phyloP scores from a whole-genome alignment of 2,113 vertebrate genomes.

The Psammodynastes pulverulentus region DNA sequence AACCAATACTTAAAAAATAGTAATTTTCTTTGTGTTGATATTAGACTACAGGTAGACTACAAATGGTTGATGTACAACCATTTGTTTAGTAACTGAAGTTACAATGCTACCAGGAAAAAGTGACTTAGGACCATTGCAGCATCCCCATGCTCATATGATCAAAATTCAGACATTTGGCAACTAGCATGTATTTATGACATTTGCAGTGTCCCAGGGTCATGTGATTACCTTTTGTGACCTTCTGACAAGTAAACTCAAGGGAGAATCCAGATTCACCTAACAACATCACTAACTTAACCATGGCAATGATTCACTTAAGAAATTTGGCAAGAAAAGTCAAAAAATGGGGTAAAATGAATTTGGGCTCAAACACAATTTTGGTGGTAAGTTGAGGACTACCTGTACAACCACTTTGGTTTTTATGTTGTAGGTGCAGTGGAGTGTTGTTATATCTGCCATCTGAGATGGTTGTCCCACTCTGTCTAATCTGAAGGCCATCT shows the following conservation, averaged over 20 bases:
- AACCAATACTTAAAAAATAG: conserved; percentile 1
- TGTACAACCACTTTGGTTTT: not conserved
- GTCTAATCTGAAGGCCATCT: not conserved
- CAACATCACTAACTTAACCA: not conserved
- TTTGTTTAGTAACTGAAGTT: not conserved
- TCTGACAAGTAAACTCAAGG: not conserved
- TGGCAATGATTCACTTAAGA: not conserved
- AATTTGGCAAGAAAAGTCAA: not conserved
- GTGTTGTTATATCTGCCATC: not conserved
- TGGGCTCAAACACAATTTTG: not conserved
- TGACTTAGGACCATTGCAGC: too few species aligned
- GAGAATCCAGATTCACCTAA: not conserved
- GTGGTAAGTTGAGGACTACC: not conserved
- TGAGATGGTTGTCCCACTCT: not conserved
- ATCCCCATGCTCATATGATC: not conserved
- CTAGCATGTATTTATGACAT: not conserved
- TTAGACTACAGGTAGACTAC: not conserved
- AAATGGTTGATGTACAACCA: not conserved
- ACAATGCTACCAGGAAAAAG: not conserved
- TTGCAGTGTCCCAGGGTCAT: not conserved
- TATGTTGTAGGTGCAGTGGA: not conserved
- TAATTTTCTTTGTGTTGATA: not conserved
- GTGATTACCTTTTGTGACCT: not conserved
- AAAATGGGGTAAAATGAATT: not conserved
- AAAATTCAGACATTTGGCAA: not conserved